Percentiles rank a stretch among this genome's conserved stretches.
Evolutionary conservation across 1,140 invertebrate genomes (phyloP).

Genomic region (Lithobius niger): DNA sequence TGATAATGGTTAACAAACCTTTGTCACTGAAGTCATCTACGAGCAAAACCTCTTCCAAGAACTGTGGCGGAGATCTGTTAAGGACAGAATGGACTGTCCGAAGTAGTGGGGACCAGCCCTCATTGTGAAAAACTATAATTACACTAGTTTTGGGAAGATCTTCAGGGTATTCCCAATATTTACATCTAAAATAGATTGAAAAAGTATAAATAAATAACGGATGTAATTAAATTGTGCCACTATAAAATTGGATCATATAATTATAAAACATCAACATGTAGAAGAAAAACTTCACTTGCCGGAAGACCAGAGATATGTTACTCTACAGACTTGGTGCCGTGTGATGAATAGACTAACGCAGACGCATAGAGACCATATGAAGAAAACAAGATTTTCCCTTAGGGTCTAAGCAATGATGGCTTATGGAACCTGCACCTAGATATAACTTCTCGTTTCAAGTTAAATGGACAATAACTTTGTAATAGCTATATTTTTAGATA

Average conservation of each 20-base stretch:
- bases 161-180: slow-evolving; percentile 89
- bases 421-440: no score
- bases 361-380: no score
- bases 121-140: slow-evolving; percentile 97
- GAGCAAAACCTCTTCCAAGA: slow-evolving; percentile 89
- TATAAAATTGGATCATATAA: slow-evolving; percentile 10
- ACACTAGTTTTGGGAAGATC: slow-evolving; percentile 81
- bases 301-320: no score
- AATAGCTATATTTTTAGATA: no score
- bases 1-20: no score
- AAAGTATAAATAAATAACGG: slow-evolving; percentile 6
- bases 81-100: slow-evolving; percentile 94
- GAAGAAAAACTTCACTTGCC: not conserved
- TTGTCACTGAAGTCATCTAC: slow-evolving; percentile 98
- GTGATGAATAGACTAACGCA: no score
- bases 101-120: slow-evolving; percentile 88
- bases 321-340: no score
- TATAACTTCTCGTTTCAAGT: no score
- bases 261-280: slow-evolving; percentile 3
- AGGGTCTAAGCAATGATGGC: no score
- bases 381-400: no score
- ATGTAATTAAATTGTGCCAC: not conserved
- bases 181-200: slow-evolving; percentile 48
- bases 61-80: slow-evolving; percentile 73
- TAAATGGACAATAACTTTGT: no score